phyloP scores from a whole-genome alignment of 2,797 vertebrate species.

The Acipenser ruthenus region DNA sequence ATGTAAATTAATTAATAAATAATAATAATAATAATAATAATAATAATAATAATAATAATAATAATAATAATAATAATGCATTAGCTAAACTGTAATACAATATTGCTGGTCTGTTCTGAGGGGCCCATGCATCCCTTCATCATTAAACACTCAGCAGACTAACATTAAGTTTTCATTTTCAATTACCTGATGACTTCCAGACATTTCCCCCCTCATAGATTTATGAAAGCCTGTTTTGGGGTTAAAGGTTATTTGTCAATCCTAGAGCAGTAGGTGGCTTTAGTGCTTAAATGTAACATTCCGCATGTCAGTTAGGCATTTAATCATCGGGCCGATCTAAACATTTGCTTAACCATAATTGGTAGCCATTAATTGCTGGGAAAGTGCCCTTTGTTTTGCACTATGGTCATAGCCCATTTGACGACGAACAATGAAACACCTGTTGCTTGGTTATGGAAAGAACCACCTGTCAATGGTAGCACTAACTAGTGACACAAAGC shows the following conservation, averaged over 20 bases:
- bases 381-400: conserved; percentile 34
- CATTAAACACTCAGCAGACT: not conserved
- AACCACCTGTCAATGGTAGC: conserved; percentile 49
- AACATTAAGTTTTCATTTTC: not conserved
- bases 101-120: not conserved
- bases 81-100: not conserved
- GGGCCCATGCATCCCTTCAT: not conserved
- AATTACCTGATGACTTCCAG: not conserved
- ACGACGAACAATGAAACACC: conserved; percentile 55
- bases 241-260: not conserved
- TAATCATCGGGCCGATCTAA: conserved; percentile 32
- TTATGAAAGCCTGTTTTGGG: not conserved
- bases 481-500: conserved; percentile 24
- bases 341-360: conserved; percentile 28
- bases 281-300: conserved; percentile 25
- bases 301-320: conserved; percentile 26
- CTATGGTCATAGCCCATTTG: conserved; percentile 33
- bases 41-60: too few relatives aligned
- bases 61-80: too few relatives aligned
- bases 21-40: too few relatives aligned
- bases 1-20: too few relatives aligned
- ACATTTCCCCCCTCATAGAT: not conserved
- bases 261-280: not conserved
- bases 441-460: conserved; percentile 52
- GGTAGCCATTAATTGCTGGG: conserved; percentile 37